Conservation (phyloP, 2,113 vertebrate species). For the Camelus dromedarius region DNA sequence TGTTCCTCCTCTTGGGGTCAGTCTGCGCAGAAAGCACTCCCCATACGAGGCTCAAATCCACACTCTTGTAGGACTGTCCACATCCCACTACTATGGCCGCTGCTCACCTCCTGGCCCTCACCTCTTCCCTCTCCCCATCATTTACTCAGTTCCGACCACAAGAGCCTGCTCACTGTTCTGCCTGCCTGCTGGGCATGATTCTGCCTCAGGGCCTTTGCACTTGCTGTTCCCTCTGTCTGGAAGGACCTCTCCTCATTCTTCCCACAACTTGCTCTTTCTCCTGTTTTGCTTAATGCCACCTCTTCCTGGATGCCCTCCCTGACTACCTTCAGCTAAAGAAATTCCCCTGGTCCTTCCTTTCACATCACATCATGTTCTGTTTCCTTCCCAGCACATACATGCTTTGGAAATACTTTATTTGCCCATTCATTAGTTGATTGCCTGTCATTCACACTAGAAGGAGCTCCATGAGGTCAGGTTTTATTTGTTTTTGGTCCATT, state of each 20-base stretch:
- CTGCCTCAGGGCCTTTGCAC: background rate
- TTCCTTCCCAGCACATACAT: background rate
- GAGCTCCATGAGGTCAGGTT: background rate
- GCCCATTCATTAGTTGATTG: rapidly evolving
- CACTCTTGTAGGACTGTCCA: no score
- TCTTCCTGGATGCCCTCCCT: background rate
- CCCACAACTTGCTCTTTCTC: background rate
- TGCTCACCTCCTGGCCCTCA: background rate
- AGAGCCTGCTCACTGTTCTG: background rate
- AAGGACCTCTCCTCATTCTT: no score
- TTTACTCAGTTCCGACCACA: background rate
- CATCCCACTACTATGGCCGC: background rate
- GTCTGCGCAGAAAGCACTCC: no score
- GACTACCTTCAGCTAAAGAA: background rate
- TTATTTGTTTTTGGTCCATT: background rate
- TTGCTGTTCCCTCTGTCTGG: background rate
- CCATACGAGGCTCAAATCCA: rapidly evolving
- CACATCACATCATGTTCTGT: background rate
- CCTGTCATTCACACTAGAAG: background rate
- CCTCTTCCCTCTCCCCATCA: no score
- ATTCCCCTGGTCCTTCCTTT: background rate
- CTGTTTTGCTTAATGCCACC: background rate
- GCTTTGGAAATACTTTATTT: background rate
- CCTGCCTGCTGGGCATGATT: rapidly evolving
- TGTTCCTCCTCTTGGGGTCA: background rate